Conservation (phyloP, 1,140 invertebrate genomes). For the Cydia strobilella region DNA sequence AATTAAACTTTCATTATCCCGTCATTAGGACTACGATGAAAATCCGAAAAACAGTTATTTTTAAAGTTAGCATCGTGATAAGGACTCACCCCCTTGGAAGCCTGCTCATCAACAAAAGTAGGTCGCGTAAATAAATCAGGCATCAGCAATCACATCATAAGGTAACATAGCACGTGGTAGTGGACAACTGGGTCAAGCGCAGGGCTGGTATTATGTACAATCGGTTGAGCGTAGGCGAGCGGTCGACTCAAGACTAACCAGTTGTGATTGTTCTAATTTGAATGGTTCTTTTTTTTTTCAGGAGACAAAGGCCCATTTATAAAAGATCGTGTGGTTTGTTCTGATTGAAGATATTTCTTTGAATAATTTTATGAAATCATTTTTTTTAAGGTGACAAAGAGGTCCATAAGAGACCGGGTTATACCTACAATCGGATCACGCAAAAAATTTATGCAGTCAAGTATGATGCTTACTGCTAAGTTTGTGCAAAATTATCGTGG, state of each 20-base stretch:
- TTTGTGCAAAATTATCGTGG: too few relatives aligned
- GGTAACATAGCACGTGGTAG: neutral
- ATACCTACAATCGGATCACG: too few relatives aligned
- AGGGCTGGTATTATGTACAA: slow-evolving; percentile 8
- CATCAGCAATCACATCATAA: slow-evolving; percentile 6
- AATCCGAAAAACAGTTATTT: neutral
- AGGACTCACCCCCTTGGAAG: neutral
- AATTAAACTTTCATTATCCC: neutral
- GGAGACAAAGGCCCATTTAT: too few relatives aligned
- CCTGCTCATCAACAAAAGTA: neutral
- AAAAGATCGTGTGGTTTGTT: too few relatives aligned
- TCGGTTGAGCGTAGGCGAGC: neutral
- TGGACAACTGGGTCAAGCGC: slow-evolving; percentile 4
- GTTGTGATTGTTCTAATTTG: too few relatives aligned
- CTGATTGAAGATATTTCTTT: too few relatives aligned
- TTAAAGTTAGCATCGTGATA: neutral
- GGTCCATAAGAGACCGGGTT: too few relatives aligned
- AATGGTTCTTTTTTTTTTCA: too few relatives aligned
- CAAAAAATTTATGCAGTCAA: too few relatives aligned
- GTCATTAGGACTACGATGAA: neutral
- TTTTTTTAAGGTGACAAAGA: too few relatives aligned
- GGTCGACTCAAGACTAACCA: neutral
- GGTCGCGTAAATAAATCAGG: slow-evolving; percentile 13
- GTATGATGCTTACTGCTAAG: too few relatives aligned
- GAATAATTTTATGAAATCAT: too few relatives aligned